Percentiles rank a stretch among this genome's conserved stretches.
Evolutionary conservation across 23 tunicate genomes (phyloP).

Genomic region (Diplosoma virens): DNA sequence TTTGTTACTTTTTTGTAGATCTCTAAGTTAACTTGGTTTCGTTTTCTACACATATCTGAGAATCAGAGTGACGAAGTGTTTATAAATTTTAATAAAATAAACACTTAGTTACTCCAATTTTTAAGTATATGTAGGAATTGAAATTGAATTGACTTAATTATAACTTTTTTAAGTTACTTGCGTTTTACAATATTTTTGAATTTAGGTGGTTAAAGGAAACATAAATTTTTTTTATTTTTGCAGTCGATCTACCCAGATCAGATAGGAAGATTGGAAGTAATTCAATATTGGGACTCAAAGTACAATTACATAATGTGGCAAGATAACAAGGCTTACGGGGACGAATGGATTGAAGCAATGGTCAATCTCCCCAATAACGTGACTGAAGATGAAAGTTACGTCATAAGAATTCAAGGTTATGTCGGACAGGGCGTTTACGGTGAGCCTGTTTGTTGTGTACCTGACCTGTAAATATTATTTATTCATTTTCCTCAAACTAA

Average conservation of each 20-base stretch:
- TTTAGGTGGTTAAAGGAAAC: too few species aligned
- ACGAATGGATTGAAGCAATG: slow-evolving; percentile 92
- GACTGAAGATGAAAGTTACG: slow-evolving; percentile 68
- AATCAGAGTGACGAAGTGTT: too few species aligned
- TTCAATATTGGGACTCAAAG: slow-evolving; percentile 82
- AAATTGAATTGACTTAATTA: too few species aligned
- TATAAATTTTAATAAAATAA: too few species aligned
- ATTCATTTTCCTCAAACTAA: background rate
- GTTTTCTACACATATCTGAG: too few species aligned
- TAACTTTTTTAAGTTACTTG: too few species aligned
- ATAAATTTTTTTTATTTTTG: too few species aligned
- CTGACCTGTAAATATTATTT: background rate
- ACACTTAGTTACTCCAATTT: too few species aligned
- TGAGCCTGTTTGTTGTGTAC: slow-evolving; percentile 4
- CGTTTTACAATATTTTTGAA: too few species aligned
- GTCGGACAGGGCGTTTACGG: slow-evolving; percentile 80
- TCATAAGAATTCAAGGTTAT: slow-evolving; percentile 50
- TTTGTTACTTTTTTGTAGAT: too few species aligned
- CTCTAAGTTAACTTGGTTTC: too few species aligned
- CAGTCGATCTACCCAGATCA: slow-evolving; percentile 31
- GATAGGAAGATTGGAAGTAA: slow-evolving; percentile 66
- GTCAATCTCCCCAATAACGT: slow-evolving; percentile 89
- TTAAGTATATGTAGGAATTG: too few species aligned
- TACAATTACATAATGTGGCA: slow-evolving; percentile 64
- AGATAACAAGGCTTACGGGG: slow-evolving; percentile 67